Conservation (phyloP, 2,797 vertebrate genomes). For the Phalanger gymnotis region DNA sequence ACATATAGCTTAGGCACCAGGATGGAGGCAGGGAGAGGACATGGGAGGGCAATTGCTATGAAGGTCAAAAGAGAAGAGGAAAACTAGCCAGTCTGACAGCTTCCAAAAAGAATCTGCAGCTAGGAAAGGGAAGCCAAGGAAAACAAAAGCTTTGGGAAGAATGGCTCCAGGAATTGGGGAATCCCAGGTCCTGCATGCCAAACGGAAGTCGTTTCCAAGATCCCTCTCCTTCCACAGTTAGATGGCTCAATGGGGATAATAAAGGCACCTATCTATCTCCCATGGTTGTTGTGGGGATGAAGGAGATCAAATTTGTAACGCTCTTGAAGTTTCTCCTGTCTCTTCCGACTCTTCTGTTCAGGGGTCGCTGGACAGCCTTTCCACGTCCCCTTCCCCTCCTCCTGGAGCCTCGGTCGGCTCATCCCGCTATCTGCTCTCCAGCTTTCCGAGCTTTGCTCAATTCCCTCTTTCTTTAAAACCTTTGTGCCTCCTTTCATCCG, state of each 20-base stretch:
- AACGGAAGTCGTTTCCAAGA: neutral
- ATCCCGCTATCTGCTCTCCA: neutral
- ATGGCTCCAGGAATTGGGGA: neutral
- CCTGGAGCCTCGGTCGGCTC: neutral
- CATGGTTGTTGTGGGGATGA: neutral
- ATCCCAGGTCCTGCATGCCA: neutral
- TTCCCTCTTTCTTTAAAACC: conserved; percentile 41
- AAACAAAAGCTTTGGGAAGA: neutral
- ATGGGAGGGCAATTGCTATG: neutral
- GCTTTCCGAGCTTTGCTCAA: conserved; percentile 20
- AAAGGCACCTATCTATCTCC: neutral
- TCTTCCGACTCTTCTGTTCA: neutral
- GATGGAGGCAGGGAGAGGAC: neutral
- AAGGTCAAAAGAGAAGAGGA: neutral
- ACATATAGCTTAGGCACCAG: neutral
- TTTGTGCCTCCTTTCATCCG: conserved; percentile 53
- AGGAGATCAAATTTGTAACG: neutral
- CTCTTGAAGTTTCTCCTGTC: neutral
- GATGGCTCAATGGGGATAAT: neutral
- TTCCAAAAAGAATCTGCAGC: neutral
- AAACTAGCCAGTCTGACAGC: neutral
- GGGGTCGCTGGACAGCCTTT: neutral
- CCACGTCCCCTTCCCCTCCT: neutral
- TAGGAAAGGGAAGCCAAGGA: neutral
- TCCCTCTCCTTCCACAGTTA: neutral